Base-by-base conservation (phyloP, 1,140 invertebrate species). In the Cheumatopsyche charites region DNA sequence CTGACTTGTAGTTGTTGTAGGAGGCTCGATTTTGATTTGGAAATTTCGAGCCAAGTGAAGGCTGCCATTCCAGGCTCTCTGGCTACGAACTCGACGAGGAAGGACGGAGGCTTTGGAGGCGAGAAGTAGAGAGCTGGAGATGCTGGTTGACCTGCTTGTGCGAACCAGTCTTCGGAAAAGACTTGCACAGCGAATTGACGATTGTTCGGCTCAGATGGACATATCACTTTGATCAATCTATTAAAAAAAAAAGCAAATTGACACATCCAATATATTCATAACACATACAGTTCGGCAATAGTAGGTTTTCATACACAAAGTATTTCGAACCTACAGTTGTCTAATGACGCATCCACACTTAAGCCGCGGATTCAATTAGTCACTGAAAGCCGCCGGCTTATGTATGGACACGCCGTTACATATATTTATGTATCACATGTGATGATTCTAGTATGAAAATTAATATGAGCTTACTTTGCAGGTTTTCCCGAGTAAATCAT, bases 31-130 rank as follows among this genome's bases (percentile, higher is more conserved):
- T 86, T 82, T 6, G 87, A 88, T 74, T 90, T 86, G 1, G 89
- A 88, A 72, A 92, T 91, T 78, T 92, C 90, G 15, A 92, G 79
- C 90, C 90, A 92, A 19, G 88, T 89, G 45, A 91, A 88, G 21
- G 87, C 85, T 43, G 90, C 88, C 43, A 87, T 84, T 1, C 90
- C 90, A n/a, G 87, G 82, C 77, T 92, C 90, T 67, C 87, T 82
- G 0, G 89, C 87, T 6, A 93, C 88, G 75, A 91, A 92, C 73
- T 92, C 90, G 9, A 92, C 77, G n/a, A 92, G 79, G 62, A 92
- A 85, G 19, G 87, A 88, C 0, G 88, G 89, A 42, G 88, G 84
- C 63, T 85, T 80, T 13, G 84, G 80, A 70, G 80, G 71, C 76
- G 79, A 65, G 78, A 81, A 76, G 80, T 76, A 74, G 9, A 70